Base-by-base conservation (phyloP, 1,140 invertebrate species). In the Neotoxoptera formosana region DNA sequence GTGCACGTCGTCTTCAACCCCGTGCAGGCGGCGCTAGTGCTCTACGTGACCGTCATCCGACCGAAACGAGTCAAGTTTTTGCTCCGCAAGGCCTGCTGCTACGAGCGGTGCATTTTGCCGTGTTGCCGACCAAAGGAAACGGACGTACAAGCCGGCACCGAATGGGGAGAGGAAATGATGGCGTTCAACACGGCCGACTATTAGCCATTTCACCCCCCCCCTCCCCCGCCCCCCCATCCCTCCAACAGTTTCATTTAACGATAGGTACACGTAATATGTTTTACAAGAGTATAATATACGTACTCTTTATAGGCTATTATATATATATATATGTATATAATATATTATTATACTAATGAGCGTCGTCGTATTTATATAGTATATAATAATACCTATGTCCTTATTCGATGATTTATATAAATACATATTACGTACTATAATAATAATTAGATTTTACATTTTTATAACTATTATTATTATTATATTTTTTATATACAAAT, bases 151-250 rank as follows among this genome's bases (percentile, higher is more conserved):
- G 95, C 96, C 11, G 96, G 96, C 0, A 96, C 96, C 4, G 97
- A 98, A 94, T 98, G 97, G 97, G 97, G 97, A 11, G 97, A 98
- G 95, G 97, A 98, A 95, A 97, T 98, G 97, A 94, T 94, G 94
- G 94, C 94, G 1, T 94, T 95, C 94, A 94, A 95, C 94, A 93
- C 94, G 1, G 48, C 67, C 3, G 41, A 91, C 21, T 94, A 94
- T 48, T 94, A 83, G 30, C 60, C 14, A 76, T 30, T n/a, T 17
- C n/a, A 17, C 6, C 6, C 60, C 14, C 30, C 11, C 30, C 23
- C 25, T 25, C 25, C 25, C n/a, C n/a, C n/a, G n/a, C n/a, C n/a
- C n/a, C n/a, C n/a, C n/a, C n/a, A n/a, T n/a, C 7, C 9, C 17
- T 2, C 23, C 56, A 1, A 7, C 30, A 76, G 4, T 76, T 76